Evolutionary conservation across 2,113 vertebrate species (phyloP).

Genomic region (Lepidothrix coronata): DNA sequence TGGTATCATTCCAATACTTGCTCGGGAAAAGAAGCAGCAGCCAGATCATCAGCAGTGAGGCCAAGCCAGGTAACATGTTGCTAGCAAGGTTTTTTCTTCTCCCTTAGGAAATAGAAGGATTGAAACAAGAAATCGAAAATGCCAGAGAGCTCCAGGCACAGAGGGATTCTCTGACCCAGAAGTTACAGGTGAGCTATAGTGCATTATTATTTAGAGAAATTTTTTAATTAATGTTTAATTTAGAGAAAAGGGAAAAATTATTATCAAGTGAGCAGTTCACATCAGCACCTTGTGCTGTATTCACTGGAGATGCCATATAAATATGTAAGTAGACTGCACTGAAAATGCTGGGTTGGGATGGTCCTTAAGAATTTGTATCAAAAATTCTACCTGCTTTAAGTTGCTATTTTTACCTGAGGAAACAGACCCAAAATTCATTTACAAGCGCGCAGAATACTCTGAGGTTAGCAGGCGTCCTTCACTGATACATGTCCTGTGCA

Average conservation of each 20-base stretch:
- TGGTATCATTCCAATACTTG: neutral
- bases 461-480: neutral
- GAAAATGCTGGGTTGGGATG: neutral
- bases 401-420: neutral
- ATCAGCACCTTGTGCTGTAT: neutral
- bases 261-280: neutral
- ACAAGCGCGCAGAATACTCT: neutral
- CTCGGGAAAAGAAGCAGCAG: neutral
- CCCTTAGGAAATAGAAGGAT: constrained; percentile 91
- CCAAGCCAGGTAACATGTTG: neutral
- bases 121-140: constrained; percentile 96
- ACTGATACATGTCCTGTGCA: neutral
- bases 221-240: neutral
- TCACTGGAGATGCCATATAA: neutral
- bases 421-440: neutral
- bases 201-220: neutral
- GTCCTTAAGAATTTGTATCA: neutral
- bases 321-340: neutral
- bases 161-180: constrained; percentile 91
- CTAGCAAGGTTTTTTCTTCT: constrained; percentile 39
- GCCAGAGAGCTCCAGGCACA: constrained; percentile 94
- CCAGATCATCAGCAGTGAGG: neutral
- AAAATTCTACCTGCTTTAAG: neutral
- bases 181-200: constrained; percentile 84
- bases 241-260: neutral